A percentile compares a stretch with the other conserved stretches of the same genome.
Conservation (phyloP, 23 tunicate species). For the Aplidium turbinatum region DNA sequence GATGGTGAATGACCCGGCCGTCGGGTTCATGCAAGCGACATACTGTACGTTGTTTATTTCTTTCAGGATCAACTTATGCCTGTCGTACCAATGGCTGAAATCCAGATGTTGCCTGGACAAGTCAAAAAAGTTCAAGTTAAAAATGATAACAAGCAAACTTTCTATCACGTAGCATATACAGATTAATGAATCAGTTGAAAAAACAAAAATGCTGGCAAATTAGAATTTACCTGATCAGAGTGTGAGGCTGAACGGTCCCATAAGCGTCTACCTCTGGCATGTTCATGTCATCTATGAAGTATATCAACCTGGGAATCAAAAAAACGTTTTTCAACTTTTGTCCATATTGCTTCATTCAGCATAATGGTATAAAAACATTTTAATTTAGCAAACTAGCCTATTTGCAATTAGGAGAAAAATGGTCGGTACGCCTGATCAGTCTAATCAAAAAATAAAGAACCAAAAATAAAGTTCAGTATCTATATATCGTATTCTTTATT, state of each 20-base stretch:
- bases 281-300: constrained; percentile 98
- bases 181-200: not conserved
- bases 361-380: not conserved
- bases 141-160: no score
- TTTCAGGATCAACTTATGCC: constrained; percentile 77
- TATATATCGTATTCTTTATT: no score
- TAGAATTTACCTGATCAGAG: constrained; percentile 78
- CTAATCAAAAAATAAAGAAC: no score
- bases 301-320: constrained; percentile 61
- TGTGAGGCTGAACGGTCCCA: constrained; percentile 98
- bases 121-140: no score
- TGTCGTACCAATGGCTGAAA: constrained; percentile 97
- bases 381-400: not conserved
- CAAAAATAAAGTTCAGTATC: no score
- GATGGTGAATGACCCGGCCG: constrained; percentile 98
- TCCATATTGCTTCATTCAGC: not conserved
- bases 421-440: no score
- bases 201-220: not conserved
- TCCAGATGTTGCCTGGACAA: constrained; percentile 92
- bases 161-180: not conserved
- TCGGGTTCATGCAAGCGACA: constrained; percentile 98
- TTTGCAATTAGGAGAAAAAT: not conserved
- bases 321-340: not conserved
- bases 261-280: constrained; percentile 99
- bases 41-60: constrained; percentile 96